Evolutionary conservation across 2,113 vertebrate species (phyloP).

Genomic region (Donacobius atricapilla): DNA sequence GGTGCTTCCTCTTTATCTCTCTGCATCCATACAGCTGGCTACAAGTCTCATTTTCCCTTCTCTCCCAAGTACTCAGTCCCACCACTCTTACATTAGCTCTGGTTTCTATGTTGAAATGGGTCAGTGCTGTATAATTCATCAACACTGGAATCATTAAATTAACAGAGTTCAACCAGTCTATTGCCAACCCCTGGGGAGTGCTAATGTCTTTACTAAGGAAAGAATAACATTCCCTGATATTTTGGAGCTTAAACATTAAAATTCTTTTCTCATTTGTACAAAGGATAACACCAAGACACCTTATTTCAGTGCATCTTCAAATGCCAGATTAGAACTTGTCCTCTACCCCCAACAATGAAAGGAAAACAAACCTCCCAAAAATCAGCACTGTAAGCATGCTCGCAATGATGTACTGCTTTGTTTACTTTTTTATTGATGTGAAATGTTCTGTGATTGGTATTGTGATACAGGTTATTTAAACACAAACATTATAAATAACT

Average conservation of each 20-base stretch:
- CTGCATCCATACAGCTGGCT: not conserved
- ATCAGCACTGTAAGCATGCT: not conserved
- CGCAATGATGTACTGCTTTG: not conserved
- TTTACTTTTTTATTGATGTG: not conserved
- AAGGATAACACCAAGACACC: not conserved
- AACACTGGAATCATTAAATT: not conserved
- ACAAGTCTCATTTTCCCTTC: not conserved
- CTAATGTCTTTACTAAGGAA: not conserved
- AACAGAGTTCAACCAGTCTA: not conserved
- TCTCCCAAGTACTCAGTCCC: not conserved
- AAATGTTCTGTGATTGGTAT: not conserved
- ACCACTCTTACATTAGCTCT: not conserved
- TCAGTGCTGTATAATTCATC: not conserved
- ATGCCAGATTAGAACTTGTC: not conserved
- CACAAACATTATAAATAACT: constrained; percentile 58
- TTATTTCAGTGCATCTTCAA: not conserved
- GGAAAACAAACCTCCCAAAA: not conserved
- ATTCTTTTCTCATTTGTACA: not conserved
- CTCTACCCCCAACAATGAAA: not conserved
- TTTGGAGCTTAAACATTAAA: not conserved
- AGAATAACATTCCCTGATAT: not conserved
- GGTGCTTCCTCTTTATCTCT: not conserved
- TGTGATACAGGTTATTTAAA: constrained; percentile 22
- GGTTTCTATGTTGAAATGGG: not conserved
- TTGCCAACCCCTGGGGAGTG: not conserved